These are phyloP conservation scores for Saccostrea cuccullata DNA, from an alignment of 1,140 invertebrate species.

Conservation along the genomic window DNA sequence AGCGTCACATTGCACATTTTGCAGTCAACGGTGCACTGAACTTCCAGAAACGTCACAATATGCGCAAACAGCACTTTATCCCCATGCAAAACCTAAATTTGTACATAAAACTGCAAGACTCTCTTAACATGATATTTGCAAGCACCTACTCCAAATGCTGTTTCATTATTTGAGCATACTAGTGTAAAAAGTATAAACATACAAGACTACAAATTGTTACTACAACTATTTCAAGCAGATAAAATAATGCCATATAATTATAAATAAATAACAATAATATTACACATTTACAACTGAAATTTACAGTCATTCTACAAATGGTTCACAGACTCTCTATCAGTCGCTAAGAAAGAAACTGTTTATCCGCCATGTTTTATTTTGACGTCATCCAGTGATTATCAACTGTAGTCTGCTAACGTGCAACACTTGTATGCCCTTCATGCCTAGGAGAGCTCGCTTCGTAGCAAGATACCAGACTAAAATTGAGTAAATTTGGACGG, in stretches of 20 bases:
- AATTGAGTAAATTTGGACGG: slow-evolving; percentile 31
- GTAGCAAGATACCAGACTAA: slow-evolving; percentile 30
- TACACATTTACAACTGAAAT: slow-evolving; percentile 36
- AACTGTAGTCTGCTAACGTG: slow-evolving; percentile 36
- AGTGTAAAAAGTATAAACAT: slow-evolving; percentile 28
- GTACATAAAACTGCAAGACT: slow-evolving; percentile 24
- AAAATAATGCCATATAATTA: slow-evolving; percentile 27
- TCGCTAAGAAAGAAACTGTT: slow-evolving; percentile 1
- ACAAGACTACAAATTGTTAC: slow-evolving; percentile 32
- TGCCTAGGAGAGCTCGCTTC: slow-evolving; percentile 8
- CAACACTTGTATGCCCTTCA: slow-evolving; percentile 9
- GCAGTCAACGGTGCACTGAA: slow-evolving; percentile 24
- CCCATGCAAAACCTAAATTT: slow-evolving; percentile 8
- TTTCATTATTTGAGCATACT: slow-evolving; percentile 14
- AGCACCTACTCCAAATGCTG: slow-evolving; percentile 8
- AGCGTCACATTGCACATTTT: slow-evolving; percentile 21
- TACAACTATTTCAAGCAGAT: slow-evolving; percentile 32
- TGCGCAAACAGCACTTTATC: slow-evolving; percentile 32
- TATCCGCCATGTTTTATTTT: slow-evolving; percentile 32
- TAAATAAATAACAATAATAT: slow-evolving; percentile 34
- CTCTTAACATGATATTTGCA: slow-evolving; percentile 10
- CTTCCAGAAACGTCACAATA: slow-evolving; percentile 29
- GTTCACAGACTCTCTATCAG: not conserved
- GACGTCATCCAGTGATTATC: slow-evolving; percentile 35
- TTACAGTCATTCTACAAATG: slow-evolving; percentile 25